These are phyloP conservation scores for Todus mexicanus DNA, from an alignment of 2,797 vertebrate genomes.

Conservation along the genomic window DNA sequence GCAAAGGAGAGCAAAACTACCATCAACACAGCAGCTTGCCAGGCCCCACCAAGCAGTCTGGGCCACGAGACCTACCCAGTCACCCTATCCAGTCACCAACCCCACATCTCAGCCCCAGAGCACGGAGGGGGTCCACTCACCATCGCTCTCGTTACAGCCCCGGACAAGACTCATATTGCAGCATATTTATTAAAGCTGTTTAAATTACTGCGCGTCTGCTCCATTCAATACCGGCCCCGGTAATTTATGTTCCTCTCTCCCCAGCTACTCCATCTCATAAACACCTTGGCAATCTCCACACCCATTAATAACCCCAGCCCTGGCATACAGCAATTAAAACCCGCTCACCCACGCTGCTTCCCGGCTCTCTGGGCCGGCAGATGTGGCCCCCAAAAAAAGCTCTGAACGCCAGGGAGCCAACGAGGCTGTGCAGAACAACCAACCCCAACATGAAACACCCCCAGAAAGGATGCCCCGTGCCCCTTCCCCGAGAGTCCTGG, in stretches of 20 bases:
- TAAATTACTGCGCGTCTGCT: conserved; percentile 77
- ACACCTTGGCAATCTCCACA: conserved; percentile 74
- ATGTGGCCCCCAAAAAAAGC: background rate
- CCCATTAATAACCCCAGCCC: conserved; percentile 68
- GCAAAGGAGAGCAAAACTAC: background rate
- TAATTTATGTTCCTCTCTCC: conserved; percentile 78
- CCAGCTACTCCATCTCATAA: conserved; percentile 76
- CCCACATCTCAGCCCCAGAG: too few relatives aligned
- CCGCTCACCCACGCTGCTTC: background rate
- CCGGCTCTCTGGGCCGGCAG: background rate
- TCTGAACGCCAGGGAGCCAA: background rate
- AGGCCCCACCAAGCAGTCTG: too few relatives aligned
- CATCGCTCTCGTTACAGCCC: conserved; percentile 64
- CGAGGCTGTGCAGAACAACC: background rate
- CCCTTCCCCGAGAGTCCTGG: background rate
- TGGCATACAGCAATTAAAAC: conserved; percentile 7
- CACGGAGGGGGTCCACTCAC: too few relatives aligned
- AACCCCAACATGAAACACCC: accelerated
- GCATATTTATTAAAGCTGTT: conserved; percentile 79
- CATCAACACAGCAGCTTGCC: background rate
- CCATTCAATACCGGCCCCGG: conserved; percentile 68
- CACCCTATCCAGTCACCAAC: accelerated
- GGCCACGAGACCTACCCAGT: accelerated
- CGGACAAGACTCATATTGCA: conserved; percentile 74
- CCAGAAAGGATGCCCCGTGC: background rate